These are phyloP conservation scores for Drosophila pegasa DNA, from an alignment of 2,888 invertebrate species.

Conservation along the genomic window DNA sequence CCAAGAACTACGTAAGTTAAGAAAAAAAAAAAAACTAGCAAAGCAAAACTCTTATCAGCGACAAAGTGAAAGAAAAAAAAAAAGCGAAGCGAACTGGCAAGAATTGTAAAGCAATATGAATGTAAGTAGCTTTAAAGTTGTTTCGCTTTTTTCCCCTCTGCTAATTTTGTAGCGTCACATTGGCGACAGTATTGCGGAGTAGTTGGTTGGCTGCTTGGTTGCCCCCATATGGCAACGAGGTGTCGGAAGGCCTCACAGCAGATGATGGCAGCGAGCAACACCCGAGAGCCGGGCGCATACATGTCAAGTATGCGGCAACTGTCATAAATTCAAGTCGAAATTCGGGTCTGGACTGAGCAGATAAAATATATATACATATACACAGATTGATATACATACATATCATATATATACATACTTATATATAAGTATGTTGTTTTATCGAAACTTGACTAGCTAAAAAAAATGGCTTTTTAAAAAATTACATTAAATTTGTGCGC, in stretches of 20 bases:
- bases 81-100: slow-evolving; percentile 28
- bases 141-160: slow-evolving; percentile 14
- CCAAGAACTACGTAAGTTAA: slow-evolving; percentile 44
- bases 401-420: slow-evolving; percentile 9
- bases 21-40: slow-evolving; percentile 69
- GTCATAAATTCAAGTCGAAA: slow-evolving; percentile 73
- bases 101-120: slow-evolving; percentile 60
- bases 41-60: slow-evolving; percentile 75
- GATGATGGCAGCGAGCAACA: slow-evolving; percentile 9
- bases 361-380: slow-evolving; percentile 49
- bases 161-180: slow-evolving; percentile 59
- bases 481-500: slow-evolving; percentile 78
- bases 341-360: slow-evolving; percentile 65
- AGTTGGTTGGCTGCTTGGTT: slow-evolving; percentile 35
- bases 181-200: slow-evolving; percentile 64
- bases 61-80: slow-evolving; percentile 57
- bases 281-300: slow-evolving; percentile 17
- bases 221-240: slow-evolving; percentile 53
- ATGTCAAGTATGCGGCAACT: slow-evolving; percentile 65
- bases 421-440: slow-evolving; percentile 37
- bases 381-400: not conserved
- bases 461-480: slow-evolving; percentile 74
- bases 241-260: slow-evolving; percentile 50
- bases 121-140: slow-evolving; percentile 57
- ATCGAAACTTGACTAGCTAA: slow-evolving; percentile 47